Percentiles rank a stretch among this genome's conserved stretches.
These are phyloP conservation scores for Lasioglossum leucozonium DNA, from an alignment of 2,888 invertebrate genomes.

Conservation along the genomic window DNA sequence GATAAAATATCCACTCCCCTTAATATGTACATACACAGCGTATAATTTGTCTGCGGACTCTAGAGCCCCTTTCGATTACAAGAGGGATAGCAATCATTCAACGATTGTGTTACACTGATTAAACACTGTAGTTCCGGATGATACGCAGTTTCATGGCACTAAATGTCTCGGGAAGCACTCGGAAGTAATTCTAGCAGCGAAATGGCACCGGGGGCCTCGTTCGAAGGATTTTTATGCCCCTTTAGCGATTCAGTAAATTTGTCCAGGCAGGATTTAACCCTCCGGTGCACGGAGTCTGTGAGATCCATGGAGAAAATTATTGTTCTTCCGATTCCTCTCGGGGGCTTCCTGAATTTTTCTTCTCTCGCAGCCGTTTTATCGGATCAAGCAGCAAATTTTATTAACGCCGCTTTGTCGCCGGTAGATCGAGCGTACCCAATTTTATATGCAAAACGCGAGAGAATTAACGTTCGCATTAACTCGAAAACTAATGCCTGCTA, in stretches of 20 bases:
- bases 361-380: not conserved
- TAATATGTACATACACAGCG: not conserved
- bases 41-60: not conserved
- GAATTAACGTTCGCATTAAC: too few relatives aligned
- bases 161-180: not conserved
- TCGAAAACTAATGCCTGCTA: too few relatives aligned
- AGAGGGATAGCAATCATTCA: not conserved
- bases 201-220: not conserved
- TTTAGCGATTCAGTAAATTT: slow-evolving; percentile 1
- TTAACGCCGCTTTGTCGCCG: not conserved
- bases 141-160: not conserved
- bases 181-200: not conserved
- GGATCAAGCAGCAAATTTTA: not conserved
- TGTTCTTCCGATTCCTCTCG: not conserved
- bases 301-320: not conserved
- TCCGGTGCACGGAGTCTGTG: not conserved
- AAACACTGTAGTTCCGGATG: not conserved
- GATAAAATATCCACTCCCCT: too few relatives aligned
- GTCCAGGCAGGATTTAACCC: not conserved
- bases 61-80: not conserved
- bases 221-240: not conserved
- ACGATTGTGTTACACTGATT: not conserved
- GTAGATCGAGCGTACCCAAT: not conserved
- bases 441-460: not conserved
- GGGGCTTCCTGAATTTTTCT: not conserved